Evolutionary conservation across 2,113 vertebrate species (phyloP), one percentile per base, ranked within the genome.

Genomic region (Nipponia nippon): DNA sequence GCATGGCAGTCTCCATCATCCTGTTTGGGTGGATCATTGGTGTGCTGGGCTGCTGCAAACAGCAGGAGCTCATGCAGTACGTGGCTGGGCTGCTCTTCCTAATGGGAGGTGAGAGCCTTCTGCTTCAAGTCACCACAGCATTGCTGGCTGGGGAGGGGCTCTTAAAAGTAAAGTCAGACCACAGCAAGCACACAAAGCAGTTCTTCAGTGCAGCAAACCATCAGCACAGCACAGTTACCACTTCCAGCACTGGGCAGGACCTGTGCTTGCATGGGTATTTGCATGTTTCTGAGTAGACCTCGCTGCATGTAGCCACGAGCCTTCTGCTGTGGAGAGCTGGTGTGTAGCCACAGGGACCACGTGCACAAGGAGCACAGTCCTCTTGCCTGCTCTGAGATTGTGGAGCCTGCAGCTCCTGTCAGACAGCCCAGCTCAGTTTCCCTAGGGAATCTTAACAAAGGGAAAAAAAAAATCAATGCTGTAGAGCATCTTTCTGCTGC

Each of bases 41-140:
- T 84, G 98, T 99, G 95, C 98, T 99, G 98, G 99, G 99, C 94
- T 99, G 99, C 98, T 99, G 98, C 97, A 99, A 99, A 95, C 98
- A 99, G 98, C 99, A 99, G 97, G 99, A 99, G 96, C 99, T 99
- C 96, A 99, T 99, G 99, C 99, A 99, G 97, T 99, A 99, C 44
- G 99, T 99, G 98, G 99, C 99, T 83, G 99, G 99, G 93, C 98
- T 99, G 96, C 99, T 99, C 96, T 99, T 99, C 97, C 98, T 99
- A 96, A 99, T 99, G 99, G 99, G 99, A 99, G 99, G 99, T 99
- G 98, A 98, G 98, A 86, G 78, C 85, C 56, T 80, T 95, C 91
- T 0, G 1, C 67, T 83, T 93, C 46, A 44, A 22, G 52, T 82
- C 85, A 61, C 27, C 55, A 13, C 32, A 32, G 63, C 22, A 10